Percentiles rank a stretch among this genome's conserved stretches.
phyloP scores from a whole-genome alignment of 2,888 invertebrate genomes.

The Gymnosoma rotundatum region DNA sequence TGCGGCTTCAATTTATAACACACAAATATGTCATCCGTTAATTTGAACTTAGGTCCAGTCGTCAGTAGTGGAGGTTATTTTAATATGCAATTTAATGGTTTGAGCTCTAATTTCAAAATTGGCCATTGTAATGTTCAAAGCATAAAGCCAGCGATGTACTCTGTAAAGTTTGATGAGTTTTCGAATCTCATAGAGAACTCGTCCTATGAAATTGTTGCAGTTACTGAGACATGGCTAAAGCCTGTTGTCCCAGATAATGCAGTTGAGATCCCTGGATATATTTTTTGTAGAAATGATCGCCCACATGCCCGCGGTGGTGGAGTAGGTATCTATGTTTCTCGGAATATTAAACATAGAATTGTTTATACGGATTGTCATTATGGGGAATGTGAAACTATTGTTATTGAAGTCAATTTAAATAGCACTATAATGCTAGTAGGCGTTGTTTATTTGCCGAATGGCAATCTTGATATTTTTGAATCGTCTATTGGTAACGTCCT shows the following conservation, averaged over 20 bases:
- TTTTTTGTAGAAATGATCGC: conserved; percentile 4
- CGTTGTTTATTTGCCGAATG: too few relatives aligned
- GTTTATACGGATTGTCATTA: too few relatives aligned
- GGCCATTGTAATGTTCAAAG: neutral
- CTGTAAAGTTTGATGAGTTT: conserved; percentile 1
- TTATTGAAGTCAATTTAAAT: too few relatives aligned
- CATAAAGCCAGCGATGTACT: neutral
- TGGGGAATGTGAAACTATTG: too few relatives aligned
- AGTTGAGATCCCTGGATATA: neutral
- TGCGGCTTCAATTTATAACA: neutral
- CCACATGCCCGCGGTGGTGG: neutral
- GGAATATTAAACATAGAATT: neutral
- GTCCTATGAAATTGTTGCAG: neutral
- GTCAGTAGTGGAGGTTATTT: neutral
- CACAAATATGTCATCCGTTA: neutral
- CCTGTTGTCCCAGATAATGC: neutral
- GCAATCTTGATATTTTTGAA: conserved; percentile 1
- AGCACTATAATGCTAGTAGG: too few relatives aligned
- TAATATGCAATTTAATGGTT: neutral
- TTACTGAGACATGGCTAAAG: neutral
- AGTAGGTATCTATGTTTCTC: neutral
- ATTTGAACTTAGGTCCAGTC: conserved; percentile 11
- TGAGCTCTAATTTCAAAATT: too few relatives aligned
- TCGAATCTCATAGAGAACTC: neutral
- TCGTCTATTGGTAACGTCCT: neutral